Evolutionary conservation across 2,797 vertebrate genomes (phyloP).

Genomic region (Poeciliopsis paucimaculata): DNA sequence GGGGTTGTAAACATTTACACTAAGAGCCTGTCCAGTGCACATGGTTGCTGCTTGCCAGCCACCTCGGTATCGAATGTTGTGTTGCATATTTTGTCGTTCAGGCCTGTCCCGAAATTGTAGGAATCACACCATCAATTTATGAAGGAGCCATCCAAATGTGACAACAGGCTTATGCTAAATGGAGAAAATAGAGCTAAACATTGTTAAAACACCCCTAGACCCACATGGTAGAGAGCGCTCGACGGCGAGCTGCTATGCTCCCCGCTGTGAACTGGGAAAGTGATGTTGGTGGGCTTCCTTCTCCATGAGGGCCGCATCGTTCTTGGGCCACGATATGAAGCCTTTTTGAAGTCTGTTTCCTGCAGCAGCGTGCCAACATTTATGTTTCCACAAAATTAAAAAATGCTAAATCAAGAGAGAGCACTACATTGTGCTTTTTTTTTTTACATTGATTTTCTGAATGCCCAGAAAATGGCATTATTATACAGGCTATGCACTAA

Average conservation of each 20-base stretch:
- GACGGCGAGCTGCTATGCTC: conserved; percentile 85
- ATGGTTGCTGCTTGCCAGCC: conserved; percentile 85
- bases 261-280: conserved; percentile 90
- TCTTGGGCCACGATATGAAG: conserved; percentile 82
- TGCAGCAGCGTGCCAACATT: conserved; percentile 77
- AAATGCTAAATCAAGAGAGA: conserved; percentile 69
- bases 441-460: conserved; percentile 38
- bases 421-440: conserved; percentile 56
- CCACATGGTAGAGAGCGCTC: conserved; percentile 86
- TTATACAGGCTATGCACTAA: conserved; percentile 16
- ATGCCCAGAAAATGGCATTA: conserved; percentile 49
- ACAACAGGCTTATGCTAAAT: conserved; percentile 88
- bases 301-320: conserved; percentile 84
- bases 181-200: conserved; percentile 89
- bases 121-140: conserved; percentile 88
- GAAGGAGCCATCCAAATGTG: conserved; percentile 88
- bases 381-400: conserved; percentile 78
- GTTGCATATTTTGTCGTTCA: conserved; percentile 88
- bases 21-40: conserved; percentile 89
- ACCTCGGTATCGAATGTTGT: conserved; percentile 86
- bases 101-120: conserved; percentile 87
- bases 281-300: conserved; percentile 86
- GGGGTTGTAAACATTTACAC: conserved; percentile 90
- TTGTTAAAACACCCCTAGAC: conserved; percentile 89
- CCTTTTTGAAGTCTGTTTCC: conserved; percentile 86